phyloP scores from a whole-genome alignment of 2,797 vertebrate genomes.

The Xerus rutilus region DNA sequence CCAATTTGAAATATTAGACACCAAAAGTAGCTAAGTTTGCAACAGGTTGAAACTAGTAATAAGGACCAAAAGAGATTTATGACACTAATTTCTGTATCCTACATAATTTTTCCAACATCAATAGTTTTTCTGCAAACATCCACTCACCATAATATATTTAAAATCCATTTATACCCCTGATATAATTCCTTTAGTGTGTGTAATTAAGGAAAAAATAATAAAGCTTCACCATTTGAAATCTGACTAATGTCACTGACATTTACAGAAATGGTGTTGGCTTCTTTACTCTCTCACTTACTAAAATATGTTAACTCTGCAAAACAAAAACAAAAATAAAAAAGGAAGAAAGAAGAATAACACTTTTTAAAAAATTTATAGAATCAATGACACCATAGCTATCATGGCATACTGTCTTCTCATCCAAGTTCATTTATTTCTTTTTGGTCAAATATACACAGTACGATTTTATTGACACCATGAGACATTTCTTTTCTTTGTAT shows the following conservation, averaged over 20 bases:
- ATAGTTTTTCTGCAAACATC: neutral
- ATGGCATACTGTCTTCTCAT: neutral
- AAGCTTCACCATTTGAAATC: neutral
- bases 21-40: neutral
- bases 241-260: neutral
- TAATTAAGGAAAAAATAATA: neutral
- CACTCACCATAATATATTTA: neutral
- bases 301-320: neutral
- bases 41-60: neutral
- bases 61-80: neutral
- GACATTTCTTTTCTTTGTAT: neutral
- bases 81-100: neutral
- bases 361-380: too few species aligned
- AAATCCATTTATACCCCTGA: neutral
- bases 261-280: neutral
- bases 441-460: neutral
- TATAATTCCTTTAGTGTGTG: neutral
- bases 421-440: neutral
- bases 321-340: too few species aligned
- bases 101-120: neutral
- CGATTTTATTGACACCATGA: neutral
- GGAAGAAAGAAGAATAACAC: too few species aligned
- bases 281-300: neutral
- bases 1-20: neutral
- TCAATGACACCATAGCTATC: neutral